These are phyloP conservation scores for Chrosomus eos DNA, from an alignment of 2,797 vertebrate species.

Conservation along the genomic window DNA sequence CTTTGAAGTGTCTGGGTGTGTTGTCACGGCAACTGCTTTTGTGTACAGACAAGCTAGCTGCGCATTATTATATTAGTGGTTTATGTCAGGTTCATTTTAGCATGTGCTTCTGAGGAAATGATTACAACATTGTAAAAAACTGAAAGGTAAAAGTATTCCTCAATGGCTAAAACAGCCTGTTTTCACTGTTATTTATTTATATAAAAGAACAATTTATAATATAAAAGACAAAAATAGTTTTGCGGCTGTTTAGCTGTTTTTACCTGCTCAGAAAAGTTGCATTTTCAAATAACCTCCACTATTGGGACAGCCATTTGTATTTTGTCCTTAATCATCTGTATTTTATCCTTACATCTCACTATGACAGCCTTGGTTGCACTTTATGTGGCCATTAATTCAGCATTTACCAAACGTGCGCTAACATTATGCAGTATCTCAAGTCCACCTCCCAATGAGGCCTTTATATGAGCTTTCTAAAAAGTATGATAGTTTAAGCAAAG, in stretches of 20 bases:
- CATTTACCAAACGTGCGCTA: neutral
- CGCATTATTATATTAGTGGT: neutral
- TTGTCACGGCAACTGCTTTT: constrained; percentile 37
- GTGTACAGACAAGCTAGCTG: constrained; percentile 10
- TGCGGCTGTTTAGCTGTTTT: neutral
- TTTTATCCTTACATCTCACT: constrained; percentile 18
- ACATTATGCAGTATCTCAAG: constrained; percentile 4
- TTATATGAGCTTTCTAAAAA: constrained; percentile 25
- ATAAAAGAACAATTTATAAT: neutral
- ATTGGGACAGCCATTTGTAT: neutral
- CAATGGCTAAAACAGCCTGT: neutral
- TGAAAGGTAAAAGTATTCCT: neutral
- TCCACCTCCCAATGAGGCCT: neutral
- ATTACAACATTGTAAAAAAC: constrained; percentile 7
- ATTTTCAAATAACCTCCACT: neutral
- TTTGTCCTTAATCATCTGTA: neutral
- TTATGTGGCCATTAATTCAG: constrained; percentile 25
- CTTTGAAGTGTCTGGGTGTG: constrained; percentile 14
- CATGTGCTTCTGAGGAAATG: neutral
- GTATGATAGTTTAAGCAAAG: constrained; percentile 21
- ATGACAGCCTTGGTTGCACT: neutral
- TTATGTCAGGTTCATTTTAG: neutral
- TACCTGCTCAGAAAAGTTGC: neutral
- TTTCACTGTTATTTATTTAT: neutral
- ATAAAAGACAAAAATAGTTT: neutral